Evolutionary conservation across 2,797 vertebrate genomes (phyloP), one percentile per base, ranked within the genome.

Genomic region (Nothura maculosa): DNA sequence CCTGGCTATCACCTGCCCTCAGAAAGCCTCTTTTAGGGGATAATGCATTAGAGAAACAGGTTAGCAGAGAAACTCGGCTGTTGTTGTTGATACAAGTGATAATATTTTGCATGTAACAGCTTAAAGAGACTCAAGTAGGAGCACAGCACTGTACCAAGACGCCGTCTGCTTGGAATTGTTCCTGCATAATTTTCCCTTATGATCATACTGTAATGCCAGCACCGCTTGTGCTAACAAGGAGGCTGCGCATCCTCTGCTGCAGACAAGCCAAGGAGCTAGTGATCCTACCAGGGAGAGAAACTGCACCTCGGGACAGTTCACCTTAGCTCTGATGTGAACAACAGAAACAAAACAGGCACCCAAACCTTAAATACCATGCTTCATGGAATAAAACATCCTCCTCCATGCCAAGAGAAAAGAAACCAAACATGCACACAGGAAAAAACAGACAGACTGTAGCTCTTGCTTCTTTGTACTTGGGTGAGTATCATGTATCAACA

Each of bases 1-100:
- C 92, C 89, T 91, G 92, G 62, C 63, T 88, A 70, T 86, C 73
- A 88, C 30, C 70, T 91, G 80, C 66, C 68, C 92, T 94, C 87
- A 81, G 85, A 32, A 84, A 93, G 47, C 28, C 61, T 92, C 27
- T 86, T 81, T 38, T 55, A 54, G 60, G 64, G 10, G 80, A 68
- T 47, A 86, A 68, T 24, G 25, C 81, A 86, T 82, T 77, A 76
- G 86, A 90, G 64, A 68, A 1, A 20, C 27, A 28, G 82, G 75
- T 48, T 48, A 48, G 47, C 47, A 48, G 47, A 48, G 47, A 48
- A 48, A 48, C 74, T 91, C 48, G 84, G 54, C 34, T 67, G 19
- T 34, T 93, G 92, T 76, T 93, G 52, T 86, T 92, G 83, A 77
- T 92, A 74, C 40, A 77, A 77, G 17, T 19, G 36, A 80, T 77